Evolutionary conservation across 2,797 vertebrate species (phyloP), one percentile per base, ranked within the genome.

Genomic region (Halcyon chelicuti): DNA sequence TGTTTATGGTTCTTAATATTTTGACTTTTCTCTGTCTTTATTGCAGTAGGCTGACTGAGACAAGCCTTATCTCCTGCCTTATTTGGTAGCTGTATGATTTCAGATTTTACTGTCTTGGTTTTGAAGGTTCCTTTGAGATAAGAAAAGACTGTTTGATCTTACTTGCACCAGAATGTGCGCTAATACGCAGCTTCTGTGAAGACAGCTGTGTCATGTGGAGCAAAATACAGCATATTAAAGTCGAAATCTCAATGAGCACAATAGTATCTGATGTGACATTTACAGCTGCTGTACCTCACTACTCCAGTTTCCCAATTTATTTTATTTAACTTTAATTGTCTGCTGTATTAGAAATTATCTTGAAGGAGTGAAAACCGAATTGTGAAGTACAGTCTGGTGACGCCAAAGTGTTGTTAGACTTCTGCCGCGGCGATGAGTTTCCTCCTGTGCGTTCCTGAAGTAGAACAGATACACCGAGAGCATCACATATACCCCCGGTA

Each of bases 181-280:
- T 94, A 91, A 96, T 75, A 80, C 9, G 55, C 88, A 81, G 71
- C 87, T 92, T 71, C 88, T 88, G 22, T 26, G 95, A 90, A 96
- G 96, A 84, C 76, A 76, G 86, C 87, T 77, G 91, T 28, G 86
- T 72, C 80, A 72, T 10, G n/a, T 70, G n/a, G 65, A 97, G 91
- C 78, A 23, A 90, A 95, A 44, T 4, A 52, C 21, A 51, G 93
- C 94, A 72, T 95, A 97, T 97, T 97, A 97, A 98, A 98, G 94
- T 90, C 81, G 71, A 91, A 96, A 82, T 96, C 95, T 93, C 95
- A 94, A 62, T 76, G 92, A 97, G 72, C 91, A 80, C 88, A 62
- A 26, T 77, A 7, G 42, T 46, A 91, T 96, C 95, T 96, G 84
- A 93, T 29, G 58, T 96, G 96, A 94, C 97, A 95, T 96, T 88